phyloP scores from a whole-genome alignment of 64 coral and sea anemone species.

The Catalaphyllia jardinei region DNA sequence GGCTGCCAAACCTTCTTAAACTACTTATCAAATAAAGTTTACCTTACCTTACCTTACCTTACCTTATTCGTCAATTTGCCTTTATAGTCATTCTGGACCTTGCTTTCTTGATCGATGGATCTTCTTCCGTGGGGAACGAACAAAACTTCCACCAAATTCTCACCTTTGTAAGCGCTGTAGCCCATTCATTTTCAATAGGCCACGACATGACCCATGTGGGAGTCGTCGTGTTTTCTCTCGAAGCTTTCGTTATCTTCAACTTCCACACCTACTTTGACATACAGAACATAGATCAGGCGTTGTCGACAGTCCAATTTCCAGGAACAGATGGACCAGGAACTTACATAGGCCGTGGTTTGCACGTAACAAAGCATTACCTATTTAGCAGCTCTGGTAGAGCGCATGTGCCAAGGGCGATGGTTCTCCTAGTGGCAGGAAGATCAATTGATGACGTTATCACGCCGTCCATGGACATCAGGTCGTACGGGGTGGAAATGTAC shows the following conservation, averaged over 20 bases:
- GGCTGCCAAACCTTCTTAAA: too few species aligned
- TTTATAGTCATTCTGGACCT: constrained; percentile 72
- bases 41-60: too few species aligned
- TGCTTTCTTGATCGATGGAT: constrained; percentile 87
- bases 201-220: constrained; percentile 60
- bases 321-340: constrained; percentile 91
- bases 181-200: constrained; percentile 67
- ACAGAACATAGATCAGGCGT: constrained; percentile 77
- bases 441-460: constrained; percentile 91
- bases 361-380: constrained; percentile 63
- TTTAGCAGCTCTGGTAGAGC: constrained; percentile 64
- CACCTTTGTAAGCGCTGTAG: constrained; percentile 78
- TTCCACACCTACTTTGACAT: constrained; percentile 93
- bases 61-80: not conserved
- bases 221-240: constrained; percentile 75
- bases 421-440: constrained; percentile 73
- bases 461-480: constrained; percentile 63
- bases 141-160: constrained; percentile 88
- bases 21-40: too few species aligned
- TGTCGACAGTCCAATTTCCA: constrained; percentile 77
- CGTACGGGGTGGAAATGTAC: constrained; percentile 73
- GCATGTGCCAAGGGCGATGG: constrained; percentile 57
- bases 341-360: constrained; percentile 88
- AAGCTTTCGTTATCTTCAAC: constrained; percentile 93
- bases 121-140: constrained; percentile 65